These are phyloP conservation scores for Aspidoscelis tigris DNA, from an alignment of 2,113 vertebrate genomes.

Conservation along the genomic window DNA sequence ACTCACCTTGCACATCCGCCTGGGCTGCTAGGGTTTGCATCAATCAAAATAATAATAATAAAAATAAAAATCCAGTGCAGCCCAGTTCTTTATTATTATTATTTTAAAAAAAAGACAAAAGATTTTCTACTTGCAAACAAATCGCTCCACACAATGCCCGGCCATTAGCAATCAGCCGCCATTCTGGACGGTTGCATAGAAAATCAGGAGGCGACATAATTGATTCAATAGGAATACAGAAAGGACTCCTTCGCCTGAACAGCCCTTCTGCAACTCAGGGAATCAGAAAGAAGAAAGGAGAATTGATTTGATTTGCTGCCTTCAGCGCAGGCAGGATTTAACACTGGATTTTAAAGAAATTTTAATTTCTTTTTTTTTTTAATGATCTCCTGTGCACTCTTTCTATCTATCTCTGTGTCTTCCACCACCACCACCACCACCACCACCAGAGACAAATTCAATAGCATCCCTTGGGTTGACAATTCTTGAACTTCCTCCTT, in stretches of 20 bases:
- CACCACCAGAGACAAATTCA: too few species aligned
- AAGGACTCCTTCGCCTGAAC: conserved; percentile 67
- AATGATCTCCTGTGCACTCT: too few species aligned
- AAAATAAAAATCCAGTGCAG: not conserved
- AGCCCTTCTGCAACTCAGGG: conserved; percentile 53
- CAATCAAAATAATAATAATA: conserved; percentile 12
- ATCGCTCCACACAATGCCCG: conserved; percentile 44
- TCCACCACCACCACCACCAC: too few species aligned
- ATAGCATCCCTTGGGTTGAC: too few species aligned
- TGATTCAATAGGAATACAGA: conserved; percentile 57
- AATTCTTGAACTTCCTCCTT: too few species aligned
- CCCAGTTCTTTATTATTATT: not conserved
- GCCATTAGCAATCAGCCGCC: conserved; percentile 70
- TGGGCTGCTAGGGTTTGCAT: not conserved
- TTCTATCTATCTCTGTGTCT: too few species aligned
- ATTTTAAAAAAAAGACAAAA: conserved; percentile 14
- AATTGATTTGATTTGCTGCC: conserved; percentile 64
- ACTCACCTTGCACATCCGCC: not conserved
- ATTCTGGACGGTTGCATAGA: conserved; percentile 40
- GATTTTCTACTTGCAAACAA: not conserved
- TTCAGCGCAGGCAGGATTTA: conserved; percentile 49
- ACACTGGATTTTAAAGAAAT: not conserved
- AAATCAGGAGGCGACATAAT: conserved; percentile 71
- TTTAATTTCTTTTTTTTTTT: too few species aligned
- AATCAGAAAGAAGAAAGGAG: conserved; percentile 57